phyloP scores from a whole-genome alignment of 2,113 vertebrate genomes.

The Cottus gobio region DNA sequence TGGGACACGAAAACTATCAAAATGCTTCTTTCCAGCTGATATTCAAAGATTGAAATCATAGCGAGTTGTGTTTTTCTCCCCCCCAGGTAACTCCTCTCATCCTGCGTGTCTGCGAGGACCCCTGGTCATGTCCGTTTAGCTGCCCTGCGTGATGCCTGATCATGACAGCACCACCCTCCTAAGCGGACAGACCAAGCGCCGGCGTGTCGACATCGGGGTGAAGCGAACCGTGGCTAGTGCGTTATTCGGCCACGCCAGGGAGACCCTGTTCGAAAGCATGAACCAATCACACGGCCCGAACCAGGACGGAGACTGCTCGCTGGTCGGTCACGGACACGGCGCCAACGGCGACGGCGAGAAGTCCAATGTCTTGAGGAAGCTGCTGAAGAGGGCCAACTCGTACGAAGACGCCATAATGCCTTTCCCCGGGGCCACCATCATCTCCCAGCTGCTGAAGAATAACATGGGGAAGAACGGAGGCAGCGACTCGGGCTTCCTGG shows the following conservation, averaged over 20 bases:
- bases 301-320: constrained; percentile 95
- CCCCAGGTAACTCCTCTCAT: constrained; percentile 86
- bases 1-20: neutral
- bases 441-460: constrained; percentile 99
- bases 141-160: constrained; percentile 97
- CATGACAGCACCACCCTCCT: constrained; percentile 99
- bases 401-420: constrained; percentile 98
- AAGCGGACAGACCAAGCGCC: constrained; percentile 99
- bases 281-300: constrained; percentile 94
- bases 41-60: neutral
- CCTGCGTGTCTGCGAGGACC: constrained; percentile 90
- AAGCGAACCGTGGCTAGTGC: constrained; percentile 97
- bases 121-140: constrained; percentile 74
- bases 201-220: constrained; percentile 99
- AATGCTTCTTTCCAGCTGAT: neutral
- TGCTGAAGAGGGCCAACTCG: constrained; percentile 98
- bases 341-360: constrained; percentile 90
- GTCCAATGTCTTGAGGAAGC: constrained; percentile 98
- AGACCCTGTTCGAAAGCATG: constrained; percentile 95
- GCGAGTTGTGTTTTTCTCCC: constrained; percentile 67
- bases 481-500: constrained; percentile 96
- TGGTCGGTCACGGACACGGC: constrained; percentile 87
- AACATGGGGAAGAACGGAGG: constrained; percentile 99
- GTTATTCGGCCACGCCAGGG: constrained; percentile 92
- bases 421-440: constrained; percentile 98